phyloP scores from a whole-genome alignment of 1,140 invertebrate genomes.

The Aphelinus atriplicis region DNA sequence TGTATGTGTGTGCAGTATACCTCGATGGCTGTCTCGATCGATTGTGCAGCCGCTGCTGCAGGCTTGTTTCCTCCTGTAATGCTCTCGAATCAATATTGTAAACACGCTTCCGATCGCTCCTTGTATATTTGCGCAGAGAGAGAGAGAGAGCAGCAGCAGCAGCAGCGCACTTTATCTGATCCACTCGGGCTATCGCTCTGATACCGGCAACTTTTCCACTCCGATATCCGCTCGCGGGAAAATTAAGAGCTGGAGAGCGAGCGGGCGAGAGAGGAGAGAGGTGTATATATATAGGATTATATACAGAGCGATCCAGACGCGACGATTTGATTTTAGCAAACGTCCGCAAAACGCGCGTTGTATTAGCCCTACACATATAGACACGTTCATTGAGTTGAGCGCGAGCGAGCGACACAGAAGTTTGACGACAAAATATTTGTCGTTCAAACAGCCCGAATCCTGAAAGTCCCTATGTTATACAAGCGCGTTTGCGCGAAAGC shows the following conservation, averaged over 20 bases:
- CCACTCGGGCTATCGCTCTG: neutral
- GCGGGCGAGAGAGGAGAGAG: too few relatives aligned
- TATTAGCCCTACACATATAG: slow-evolving; percentile 67
- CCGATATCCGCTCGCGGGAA: too few relatives aligned
- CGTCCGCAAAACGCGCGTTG: slow-evolving; percentile 65
- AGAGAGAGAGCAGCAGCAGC: too few relatives aligned
- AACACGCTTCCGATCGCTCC: too few relatives aligned
- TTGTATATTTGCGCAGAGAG: too few relatives aligned
- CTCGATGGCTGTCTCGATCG: too few relatives aligned
- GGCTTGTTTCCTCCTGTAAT: too few relatives aligned
- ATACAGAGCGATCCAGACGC: slow-evolving; percentile 15
- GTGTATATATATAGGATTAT: neutral
- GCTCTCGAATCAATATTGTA: too few relatives aligned
- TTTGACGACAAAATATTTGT: slow-evolving; percentile 69
- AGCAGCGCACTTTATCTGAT: neutral
- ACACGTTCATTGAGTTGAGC: slow-evolving; percentile 57
- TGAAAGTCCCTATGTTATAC: slow-evolving; percentile 53
- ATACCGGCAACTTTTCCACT: too few relatives aligned
- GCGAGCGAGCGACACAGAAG: slow-evolving; percentile 57
- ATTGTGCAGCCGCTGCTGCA: too few relatives aligned
- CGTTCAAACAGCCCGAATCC: slow-evolving; percentile 65
- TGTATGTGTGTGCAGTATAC: too few relatives aligned
- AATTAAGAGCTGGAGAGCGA: too few relatives aligned
- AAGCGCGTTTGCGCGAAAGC: slow-evolving; percentile 43
- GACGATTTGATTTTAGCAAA: slow-evolving; percentile 66